These are phyloP conservation scores for Xestoiulus laeticollis DNA, from an alignment of 2,888 invertebrate genomes.

Conservation along the genomic window DNA sequence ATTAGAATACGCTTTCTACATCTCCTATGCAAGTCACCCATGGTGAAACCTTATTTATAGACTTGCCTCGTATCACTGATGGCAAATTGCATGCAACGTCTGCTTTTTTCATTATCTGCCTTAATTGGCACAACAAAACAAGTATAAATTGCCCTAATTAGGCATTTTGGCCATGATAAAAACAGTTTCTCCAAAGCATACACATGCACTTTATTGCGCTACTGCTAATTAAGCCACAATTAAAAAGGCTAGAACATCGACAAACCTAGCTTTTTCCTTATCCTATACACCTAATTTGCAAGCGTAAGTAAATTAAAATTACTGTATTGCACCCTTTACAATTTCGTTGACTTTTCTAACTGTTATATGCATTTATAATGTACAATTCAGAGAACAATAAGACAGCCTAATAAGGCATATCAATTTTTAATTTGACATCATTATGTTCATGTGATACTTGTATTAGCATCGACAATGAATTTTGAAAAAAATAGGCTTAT, in stretches of 20 bases:
- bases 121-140: conserved; percentile 43
- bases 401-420: too few species aligned
- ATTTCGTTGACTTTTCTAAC: not conserved
- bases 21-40: not conserved
- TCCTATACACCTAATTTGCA: not conserved
- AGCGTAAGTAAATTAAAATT: not conserved
- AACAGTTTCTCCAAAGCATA: not conserved
- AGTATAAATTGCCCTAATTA: conserved; percentile 39
- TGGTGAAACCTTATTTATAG: conserved; percentile 35
- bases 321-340: conserved; percentile 7
- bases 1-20: not conserved
- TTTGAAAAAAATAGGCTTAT: too few species aligned
- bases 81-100: conserved; percentile 3
- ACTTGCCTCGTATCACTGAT: not conserved
- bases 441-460: too few species aligned
- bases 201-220: not conserved
- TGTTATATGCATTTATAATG: not conserved
- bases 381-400: too few species aligned
- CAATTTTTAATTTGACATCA: too few species aligned
- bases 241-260: not conserved
- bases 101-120: conserved; percentile 40
- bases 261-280: not conserved
- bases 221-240: not conserved
- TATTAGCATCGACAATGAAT: too few species aligned
- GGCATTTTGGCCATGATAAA: conserved; percentile 27